Evolutionary conservation across 2,888 invertebrate species (phyloP), one percentile per base, ranked within the genome.

Genomic region (Melieria crassipennis): DNA sequence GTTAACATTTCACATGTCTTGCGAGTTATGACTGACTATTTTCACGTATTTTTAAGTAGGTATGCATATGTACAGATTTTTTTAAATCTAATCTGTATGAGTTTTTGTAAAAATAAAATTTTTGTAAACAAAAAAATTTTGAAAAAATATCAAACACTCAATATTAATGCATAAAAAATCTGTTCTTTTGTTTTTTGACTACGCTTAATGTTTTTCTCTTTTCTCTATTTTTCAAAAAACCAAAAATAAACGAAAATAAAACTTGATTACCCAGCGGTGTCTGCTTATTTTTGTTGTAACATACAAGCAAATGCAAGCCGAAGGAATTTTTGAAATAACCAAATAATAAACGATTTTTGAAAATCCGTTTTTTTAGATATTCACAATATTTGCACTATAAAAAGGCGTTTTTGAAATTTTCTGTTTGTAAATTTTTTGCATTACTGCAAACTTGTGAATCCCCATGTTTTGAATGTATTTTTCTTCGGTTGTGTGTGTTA

Each of bases 361-460:
- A 66, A 71, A 57, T n/a, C 45, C 30, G 55, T 64, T 60, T 65
- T 72, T 46, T 46, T 46, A 30, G 68, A 52, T 65, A 70, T 45
- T n/a, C n/a, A 52, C 60, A 63, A 67, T 63, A 69, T 73, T 73
- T 72, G 72, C 69, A 65, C 62, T 73, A 73, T 67, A 68, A 52
- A 61, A 45, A 57, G 48, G 66, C 62, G 60, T 76, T 77, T 76
- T 76, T 74, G 71, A 73, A 75, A 75, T 69, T 56, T 4, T 55
- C 13, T 16, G 30, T 69, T 63, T 57, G 57, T n/a, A 64, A 69
- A 57, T 52, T 65, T 48, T 60, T 60, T 69, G 42, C 10, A 30
- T 3, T 30, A 3, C 30, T 30, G 30, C 1, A 30, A 30, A 30
- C 30, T 30, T 30, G 30, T 30, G 30, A 30, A 30, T 30, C 30